A percentile compares a stretch with the other conserved stretches of the same genome.
Conservation (phyloP, 2,113 vertebrate species). For the Anoplopoma fimbria region DNA sequence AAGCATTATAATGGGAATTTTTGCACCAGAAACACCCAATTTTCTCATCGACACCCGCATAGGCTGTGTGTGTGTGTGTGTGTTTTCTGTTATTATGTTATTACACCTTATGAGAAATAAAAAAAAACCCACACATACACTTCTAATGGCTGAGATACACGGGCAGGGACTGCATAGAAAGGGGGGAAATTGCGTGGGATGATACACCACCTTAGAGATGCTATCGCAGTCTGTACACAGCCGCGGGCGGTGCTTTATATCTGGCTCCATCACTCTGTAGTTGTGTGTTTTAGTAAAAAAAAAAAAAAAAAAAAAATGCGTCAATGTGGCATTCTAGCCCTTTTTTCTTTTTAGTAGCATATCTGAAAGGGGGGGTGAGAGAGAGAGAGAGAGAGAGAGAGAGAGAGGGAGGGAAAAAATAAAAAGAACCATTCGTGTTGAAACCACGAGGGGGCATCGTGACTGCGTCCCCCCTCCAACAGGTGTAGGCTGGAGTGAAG, state of each 20-base stretch:
- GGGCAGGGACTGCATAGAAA: slow-evolving; percentile 72
- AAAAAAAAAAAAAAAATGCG: slow-evolving; percentile 51
- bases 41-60: slow-evolving; percentile 30
- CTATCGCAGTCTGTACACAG: slow-evolving; percentile 49
- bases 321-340: slow-evolving; percentile 58
- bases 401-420: too few relatives aligned
- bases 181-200: slow-evolving; percentile 80
- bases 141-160: slow-evolving; percentile 72
- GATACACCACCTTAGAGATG: slow-evolving; percentile 71
- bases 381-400: neutral
- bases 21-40: slow-evolving; percentile 40
- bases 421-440: slow-evolving; percentile 54
- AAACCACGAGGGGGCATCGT: slow-evolving; percentile 79
- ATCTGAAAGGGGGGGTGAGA: neutral
- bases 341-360: slow-evolving; percentile 51
- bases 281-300: neutral
- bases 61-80: too few relatives aligned
- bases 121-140: slow-evolving; percentile 46
- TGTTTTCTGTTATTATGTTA: slow-evolving; percentile 38
- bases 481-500: slow-evolving; percentile 75
- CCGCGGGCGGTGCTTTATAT: slow-evolving; percentile 27
- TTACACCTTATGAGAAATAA: slow-evolving; percentile 57
- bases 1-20: slow-evolving; percentile 7
- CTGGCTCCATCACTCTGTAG: neutral
- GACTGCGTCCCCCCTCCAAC: slow-evolving; percentile 78